Evolutionary conservation across 2,888 invertebrate genomes (phyloP), one percentile per base, ranked within the genome.

Genomic region (Oligia fasciuncula): DNA sequence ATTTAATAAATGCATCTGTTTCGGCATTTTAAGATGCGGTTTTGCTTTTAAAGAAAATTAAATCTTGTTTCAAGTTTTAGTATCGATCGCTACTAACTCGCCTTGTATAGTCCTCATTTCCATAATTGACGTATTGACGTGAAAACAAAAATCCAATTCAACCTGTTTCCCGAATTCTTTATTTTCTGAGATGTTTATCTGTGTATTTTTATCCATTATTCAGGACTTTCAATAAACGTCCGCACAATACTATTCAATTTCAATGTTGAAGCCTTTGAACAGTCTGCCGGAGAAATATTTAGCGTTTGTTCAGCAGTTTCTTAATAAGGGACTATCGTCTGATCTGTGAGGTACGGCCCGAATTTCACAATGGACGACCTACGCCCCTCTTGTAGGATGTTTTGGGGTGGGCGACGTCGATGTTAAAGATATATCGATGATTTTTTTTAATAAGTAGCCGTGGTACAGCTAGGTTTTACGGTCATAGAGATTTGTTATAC

Each of bases 281-380:
- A 77, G 80, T 76, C 86, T 78, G 54, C 51, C 14, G 75, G 66
- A 79, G 79, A 87, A 89, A 83, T 88, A 85, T 81, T 84, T 71
- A 80, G 75, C 81, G 80, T 85, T 86, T 83, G 85, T 84, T 87
- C 85, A 87, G 86, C 74, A 85, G 87, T 92, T 87, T 88, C 91
- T 90, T 89, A 92, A 92, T 92, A 91, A 89, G 89, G 90, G 87
- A 80, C 84, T 90, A 89, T 90, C 89, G 86, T 88, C 87, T 87
- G 89, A 91, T 91, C 87, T 88, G 76, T 86, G 84, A 88, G 89
- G 89, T 88, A 88, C 78, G 80, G 87, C 87, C 91, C 83, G 86
- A 91, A 92, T 94, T 93, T 93, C 93, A 90, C 91, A 94, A 94
- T 85, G 77, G 69, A 75, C 92, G 86, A 90, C 93, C 93, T 92